A percentile compares a stretch with the other conserved stretches of the same genome.
Conservation (phyloP, 2,888 invertebrate genomes). For the Ischnus inquisitorius region DNA sequence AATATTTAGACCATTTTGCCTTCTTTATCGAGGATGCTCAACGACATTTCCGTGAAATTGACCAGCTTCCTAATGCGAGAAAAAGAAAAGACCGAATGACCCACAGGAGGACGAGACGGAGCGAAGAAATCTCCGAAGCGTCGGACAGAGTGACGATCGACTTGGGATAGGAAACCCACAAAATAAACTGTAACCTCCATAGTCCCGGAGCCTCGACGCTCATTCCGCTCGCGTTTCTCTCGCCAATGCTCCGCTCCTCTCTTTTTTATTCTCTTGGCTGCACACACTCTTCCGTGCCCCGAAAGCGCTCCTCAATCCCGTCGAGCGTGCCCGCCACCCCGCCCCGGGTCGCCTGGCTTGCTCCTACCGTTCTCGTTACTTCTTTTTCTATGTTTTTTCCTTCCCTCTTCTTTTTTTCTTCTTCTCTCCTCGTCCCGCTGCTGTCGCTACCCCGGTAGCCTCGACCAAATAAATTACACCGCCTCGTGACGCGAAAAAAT, state of each 20-base stretch:
- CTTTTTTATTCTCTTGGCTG: conserved; percentile 23
- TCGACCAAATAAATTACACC: conserved; percentile 84
- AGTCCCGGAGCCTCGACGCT: conserved; percentile 68
- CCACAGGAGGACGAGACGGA: conserved; percentile 37
- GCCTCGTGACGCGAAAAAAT: conserved; percentile 84
- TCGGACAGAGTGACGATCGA: conserved; percentile 82
- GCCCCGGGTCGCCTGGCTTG: conserved; percentile 62
- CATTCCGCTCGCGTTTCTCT: conserved; percentile 67
- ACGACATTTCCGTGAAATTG: no score
- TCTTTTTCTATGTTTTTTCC: conserved; percentile 27
- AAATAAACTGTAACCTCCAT: conserved; percentile 83
- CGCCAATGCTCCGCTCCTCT: conserved; percentile 58
- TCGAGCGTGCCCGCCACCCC: conserved; percentile 56
- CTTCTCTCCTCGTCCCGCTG: conserved; percentile 35
- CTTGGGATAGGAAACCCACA: conserved; percentile 80
- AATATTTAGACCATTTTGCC: no score
- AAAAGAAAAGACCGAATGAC: conserved; percentile 63
- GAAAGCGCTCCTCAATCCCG: conserved; percentile 24
- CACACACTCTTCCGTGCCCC: conserved; percentile 41
- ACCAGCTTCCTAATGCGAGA: background rate
- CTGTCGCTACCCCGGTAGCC: conserved; percentile 72
- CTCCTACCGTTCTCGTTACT: conserved; percentile 43
- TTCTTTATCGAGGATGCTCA: no score
- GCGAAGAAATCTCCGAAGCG: conserved; percentile 71
- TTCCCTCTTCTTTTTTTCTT: conserved; percentile 30